Percentiles rank a stretch among this genome's conserved stretches.
phyloP scores from a whole-genome alignment of 2,888 invertebrate species.

The Chymomyza fuscimana region DNA sequence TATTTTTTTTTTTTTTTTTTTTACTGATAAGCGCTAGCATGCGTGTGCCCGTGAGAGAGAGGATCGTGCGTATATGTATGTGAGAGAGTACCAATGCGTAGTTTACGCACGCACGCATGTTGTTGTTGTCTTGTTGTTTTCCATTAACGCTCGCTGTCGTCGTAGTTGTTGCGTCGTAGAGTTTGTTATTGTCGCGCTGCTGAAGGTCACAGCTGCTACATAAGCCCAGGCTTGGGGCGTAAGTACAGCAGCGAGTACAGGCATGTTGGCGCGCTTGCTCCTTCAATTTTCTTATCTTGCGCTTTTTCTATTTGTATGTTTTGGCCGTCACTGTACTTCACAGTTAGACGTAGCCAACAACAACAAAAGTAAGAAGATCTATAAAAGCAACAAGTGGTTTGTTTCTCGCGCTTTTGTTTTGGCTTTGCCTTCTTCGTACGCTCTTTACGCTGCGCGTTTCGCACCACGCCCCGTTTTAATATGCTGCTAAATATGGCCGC shows the following conservation, averaged over 20 bases:
- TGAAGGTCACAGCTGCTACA: conserved; percentile 54
- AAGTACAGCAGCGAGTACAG: conserved; percentile 52
- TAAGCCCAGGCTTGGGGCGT: conserved; percentile 36
- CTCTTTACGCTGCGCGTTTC: conserved; percentile 18
- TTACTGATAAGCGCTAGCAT: conserved; percentile 52
- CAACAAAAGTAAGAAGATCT: too few relatives aligned
- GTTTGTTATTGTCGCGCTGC: conserved; percentile 1
- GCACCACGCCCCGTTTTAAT: neutral
- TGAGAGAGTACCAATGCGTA: conserved; percentile 37
- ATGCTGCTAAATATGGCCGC: conserved; percentile 12
- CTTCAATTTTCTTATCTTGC: conserved; percentile 4
- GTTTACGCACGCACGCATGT: conserved; percentile 38
- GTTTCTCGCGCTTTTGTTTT: conserved; percentile 52
- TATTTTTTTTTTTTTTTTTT: conserved; percentile 28
- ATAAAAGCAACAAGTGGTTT: conserved; percentile 2
- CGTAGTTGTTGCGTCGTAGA: conserved; percentile 21
- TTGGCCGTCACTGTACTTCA: conserved; percentile 60
- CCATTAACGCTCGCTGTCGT: conserved; percentile 41
- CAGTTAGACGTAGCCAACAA: conserved; percentile 37
- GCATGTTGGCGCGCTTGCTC: neutral
- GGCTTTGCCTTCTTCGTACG: conserved; percentile 52
- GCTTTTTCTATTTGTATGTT: conserved; percentile 40
- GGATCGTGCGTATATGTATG: conserved; percentile 9
- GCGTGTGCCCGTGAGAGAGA: conserved; percentile 10
- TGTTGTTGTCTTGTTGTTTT: conserved; percentile 44